Percentiles rank a stretch among this genome's conserved stretches.
phyloP scores from a whole-genome alignment of 2,797 vertebrate genomes.

The Phyllotis vaccarum region DNA sequence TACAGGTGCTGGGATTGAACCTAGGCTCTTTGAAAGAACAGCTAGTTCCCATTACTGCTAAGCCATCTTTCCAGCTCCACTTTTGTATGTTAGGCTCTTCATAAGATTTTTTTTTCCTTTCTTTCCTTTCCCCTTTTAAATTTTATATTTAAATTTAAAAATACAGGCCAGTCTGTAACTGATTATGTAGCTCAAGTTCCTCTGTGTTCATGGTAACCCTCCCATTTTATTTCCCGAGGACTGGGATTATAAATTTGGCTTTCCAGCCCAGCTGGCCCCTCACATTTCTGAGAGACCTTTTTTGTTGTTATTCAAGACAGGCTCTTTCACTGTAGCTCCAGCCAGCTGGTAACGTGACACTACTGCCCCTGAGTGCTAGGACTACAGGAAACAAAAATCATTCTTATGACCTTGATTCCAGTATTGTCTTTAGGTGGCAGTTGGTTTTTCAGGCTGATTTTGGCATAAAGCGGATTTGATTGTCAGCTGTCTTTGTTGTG shows the following conservation, averaged over 20 bases:
- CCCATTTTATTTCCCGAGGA: neutral
- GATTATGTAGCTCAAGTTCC: neutral
- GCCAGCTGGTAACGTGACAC: neutral
- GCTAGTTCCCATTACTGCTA: neutral
- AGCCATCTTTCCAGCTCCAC: neutral
- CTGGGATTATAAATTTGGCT: neutral
- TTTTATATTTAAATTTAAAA: no score
- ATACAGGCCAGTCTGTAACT: neutral
- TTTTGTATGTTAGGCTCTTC: neutral
- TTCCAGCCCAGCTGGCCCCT: neutral
- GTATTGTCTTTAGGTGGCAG: slow-evolving; percentile 5
- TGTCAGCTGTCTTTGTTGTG: slow-evolving; percentile 30
- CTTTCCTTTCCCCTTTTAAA: no score
- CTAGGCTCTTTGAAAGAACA: neutral
- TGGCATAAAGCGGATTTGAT: slow-evolving; percentile 8
- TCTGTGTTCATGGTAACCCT: neutral
- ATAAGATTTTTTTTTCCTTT: neutral
- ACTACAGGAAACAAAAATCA: neutral
- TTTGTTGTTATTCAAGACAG: neutral
- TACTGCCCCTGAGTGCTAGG: neutral
- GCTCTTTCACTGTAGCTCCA: neutral
- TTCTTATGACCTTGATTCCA: neutral
- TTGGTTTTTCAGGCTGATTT: neutral
- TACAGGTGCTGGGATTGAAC: neutral
- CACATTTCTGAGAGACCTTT: slow-evolving; percentile 33